Percentiles rank a stretch among this genome's conserved stretches.
Conservation (phyloP, 2,888 invertebrate species). For the Nebria salina region DNA sequence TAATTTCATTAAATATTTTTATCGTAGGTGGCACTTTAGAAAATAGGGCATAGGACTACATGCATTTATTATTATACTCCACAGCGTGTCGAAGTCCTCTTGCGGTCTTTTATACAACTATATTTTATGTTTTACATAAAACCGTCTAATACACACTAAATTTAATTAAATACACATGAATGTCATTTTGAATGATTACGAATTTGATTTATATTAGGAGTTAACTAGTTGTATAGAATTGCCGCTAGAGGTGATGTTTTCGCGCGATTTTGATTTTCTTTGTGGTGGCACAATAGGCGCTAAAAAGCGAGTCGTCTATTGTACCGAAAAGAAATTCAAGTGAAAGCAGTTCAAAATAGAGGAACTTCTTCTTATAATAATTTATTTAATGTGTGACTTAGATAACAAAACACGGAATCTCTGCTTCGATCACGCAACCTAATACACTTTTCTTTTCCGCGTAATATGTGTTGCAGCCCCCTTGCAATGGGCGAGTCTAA, state of each 20-base stretch:
- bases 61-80: not conserved
- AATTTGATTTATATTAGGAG: no score
- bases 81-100: not conserved
- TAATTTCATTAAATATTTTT: slow-evolving; percentile 17
- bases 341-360: not conserved
- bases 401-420: not conserved
- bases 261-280: not conserved
- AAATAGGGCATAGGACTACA: not conserved
- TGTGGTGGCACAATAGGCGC: not conserved
- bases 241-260: not conserved
- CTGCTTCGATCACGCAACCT: not conserved
- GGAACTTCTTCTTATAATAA: not conserved
- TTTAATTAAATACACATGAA: not conserved
- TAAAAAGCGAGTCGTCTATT: not conserved
- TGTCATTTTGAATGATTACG: not conserved
- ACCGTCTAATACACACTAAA: not conserved
- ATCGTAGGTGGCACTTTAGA: not conserved
- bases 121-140: not conserved
- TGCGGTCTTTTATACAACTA: not conserved
- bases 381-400: not conserved
- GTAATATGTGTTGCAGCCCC: not conserved
- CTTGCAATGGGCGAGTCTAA: not conserved
- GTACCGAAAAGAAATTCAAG: not conserved
- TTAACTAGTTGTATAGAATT: no score
- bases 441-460: not conserved